Base-by-base conservation (phyloP, 2,113 vertebrate species). In the Brachypteracias leptosomus region DNA sequence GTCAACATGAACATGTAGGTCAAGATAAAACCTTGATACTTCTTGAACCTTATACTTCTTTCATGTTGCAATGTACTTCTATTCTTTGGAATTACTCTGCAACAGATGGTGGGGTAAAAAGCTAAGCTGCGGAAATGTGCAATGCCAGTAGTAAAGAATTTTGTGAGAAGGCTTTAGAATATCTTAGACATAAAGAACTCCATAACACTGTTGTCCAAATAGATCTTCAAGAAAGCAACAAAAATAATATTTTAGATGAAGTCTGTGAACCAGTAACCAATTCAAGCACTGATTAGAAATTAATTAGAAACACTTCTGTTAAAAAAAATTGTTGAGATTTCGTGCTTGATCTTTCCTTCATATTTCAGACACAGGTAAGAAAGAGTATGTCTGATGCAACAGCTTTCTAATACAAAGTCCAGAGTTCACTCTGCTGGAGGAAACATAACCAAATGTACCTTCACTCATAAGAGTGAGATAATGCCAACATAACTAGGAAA, bases 1-100 rank as follows among this genome's bases (percentile, higher is more conserved):
- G 70, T 94, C 92, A 96, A 76, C 85, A 57, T 38, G 51, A 93
- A 54, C 58, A 57, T 58, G 42, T 29, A 82, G 82, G 82, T 96
- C 96, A 96, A 93, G 62, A 92, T 80, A 94, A 95, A 95, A 51
- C 47, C 95, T 91, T 95, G 88, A 85, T n/a, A n/a, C n/a, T n/a
- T n/a, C n/a, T n/a, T n/a, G 89, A 97, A 93, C 51, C 44, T 83
- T 89, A 54, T 84, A 33, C 4, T 71, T 72, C 42, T 73, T 91
- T 51, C 11, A 3, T 70, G 52, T 74, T 78, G 54, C 84, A 89
- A 52, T 26, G 31, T 65, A 65, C 19, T 91, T 78, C 65, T 13
- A 13, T 89, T 89, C 67, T 66, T 85, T 85, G 89, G 70, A 92
- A 82, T 42, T 61, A 55, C 21, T 76, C 49, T 70, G 8, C 20